Conservation (phyloP, 2,797 vertebrate species). For the Valencia hispanica region DNA sequence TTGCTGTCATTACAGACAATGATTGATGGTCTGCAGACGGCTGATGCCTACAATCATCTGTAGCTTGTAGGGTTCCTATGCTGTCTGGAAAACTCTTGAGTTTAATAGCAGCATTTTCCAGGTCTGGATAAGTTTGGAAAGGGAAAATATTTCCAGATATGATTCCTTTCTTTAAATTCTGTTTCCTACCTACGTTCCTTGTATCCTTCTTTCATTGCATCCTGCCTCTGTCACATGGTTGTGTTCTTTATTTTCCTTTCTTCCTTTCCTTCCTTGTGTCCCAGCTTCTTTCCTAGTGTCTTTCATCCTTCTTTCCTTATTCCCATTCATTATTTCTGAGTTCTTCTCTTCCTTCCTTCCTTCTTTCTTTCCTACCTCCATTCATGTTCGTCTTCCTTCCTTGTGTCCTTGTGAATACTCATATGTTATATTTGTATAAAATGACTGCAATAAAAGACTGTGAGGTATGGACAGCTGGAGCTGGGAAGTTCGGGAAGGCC, state of each 20-base stretch:
- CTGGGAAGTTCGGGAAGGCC: background rate
- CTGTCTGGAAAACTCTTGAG: background rate
- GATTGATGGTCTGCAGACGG: conserved; percentile 21
- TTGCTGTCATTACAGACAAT: conserved; percentile 36
- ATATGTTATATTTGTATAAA: background rate
- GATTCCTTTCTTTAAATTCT: no score
- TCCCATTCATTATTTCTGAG: no score
- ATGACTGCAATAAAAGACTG: background rate
- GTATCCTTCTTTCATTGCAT: background rate
- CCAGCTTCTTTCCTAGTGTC: background rate
- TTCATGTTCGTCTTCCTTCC: no score
- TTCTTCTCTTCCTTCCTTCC: no score
- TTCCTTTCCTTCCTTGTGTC: background rate
- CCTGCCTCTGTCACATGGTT: background rate
- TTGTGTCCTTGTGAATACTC: background rate
- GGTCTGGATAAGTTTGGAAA: background rate
- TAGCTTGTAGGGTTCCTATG: background rate
- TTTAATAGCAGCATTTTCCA: background rate
- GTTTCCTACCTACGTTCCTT: background rate
- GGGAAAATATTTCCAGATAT: background rate
- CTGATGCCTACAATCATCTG: no score
- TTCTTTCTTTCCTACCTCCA: no score
- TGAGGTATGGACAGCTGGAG: background rate
- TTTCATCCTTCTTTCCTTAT: no score
- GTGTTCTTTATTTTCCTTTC: background rate